Conservation (phyloP, 2,797 vertebrate species). For the Scyliorhinus canicula region DNA sequence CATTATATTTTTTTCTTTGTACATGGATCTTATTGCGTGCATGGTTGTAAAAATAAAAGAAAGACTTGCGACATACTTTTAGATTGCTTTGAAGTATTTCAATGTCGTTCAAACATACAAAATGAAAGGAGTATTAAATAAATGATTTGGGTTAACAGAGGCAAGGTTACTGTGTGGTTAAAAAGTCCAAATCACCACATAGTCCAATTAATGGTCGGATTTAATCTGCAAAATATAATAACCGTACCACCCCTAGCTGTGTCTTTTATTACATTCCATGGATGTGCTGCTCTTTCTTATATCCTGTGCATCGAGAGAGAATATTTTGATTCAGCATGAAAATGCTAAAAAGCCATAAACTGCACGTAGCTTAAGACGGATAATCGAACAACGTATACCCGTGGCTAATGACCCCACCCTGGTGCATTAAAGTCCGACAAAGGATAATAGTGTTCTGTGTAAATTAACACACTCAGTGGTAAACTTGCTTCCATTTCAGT, state of each 20-base stretch:
- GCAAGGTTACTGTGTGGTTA: neutral
- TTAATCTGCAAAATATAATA: slow-evolving; percentile 36
- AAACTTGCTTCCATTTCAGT: slow-evolving; percentile 90
- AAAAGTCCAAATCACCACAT: slow-evolving; percentile 30
- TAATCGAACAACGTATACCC: slow-evolving; percentile 46
- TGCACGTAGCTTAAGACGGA: neutral
- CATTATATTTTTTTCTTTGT: neutral
- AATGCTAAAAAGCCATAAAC: slow-evolving; percentile 34
- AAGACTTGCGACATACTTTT: neutral
- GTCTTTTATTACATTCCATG: slow-evolving; percentile 32
- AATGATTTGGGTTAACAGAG: slow-evolving; percentile 28
- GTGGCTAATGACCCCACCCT: slow-evolving; percentile 77
- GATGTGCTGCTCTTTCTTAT: slow-evolving; percentile 30
- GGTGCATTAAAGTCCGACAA: slow-evolving; percentile 70
- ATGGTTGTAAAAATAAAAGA: neutral
- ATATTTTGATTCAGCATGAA: slow-evolving; percentile 20
- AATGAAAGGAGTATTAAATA: slow-evolving; percentile 5
- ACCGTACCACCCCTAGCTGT: slow-evolving; percentile 30
- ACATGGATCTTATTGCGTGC: neutral
- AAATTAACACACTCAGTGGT: slow-evolving; percentile 99
- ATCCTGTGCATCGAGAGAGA: slow-evolving; percentile 28
- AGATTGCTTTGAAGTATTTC: neutral
- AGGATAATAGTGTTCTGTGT: slow-evolving; percentile 82
- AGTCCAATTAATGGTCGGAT: slow-evolving; percentile 34
- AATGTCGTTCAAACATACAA: neutral